Evolutionary conservation across 2,888 invertebrate genomes (phyloP).

Genomic region (Acanthosepion lycidas): DNA sequence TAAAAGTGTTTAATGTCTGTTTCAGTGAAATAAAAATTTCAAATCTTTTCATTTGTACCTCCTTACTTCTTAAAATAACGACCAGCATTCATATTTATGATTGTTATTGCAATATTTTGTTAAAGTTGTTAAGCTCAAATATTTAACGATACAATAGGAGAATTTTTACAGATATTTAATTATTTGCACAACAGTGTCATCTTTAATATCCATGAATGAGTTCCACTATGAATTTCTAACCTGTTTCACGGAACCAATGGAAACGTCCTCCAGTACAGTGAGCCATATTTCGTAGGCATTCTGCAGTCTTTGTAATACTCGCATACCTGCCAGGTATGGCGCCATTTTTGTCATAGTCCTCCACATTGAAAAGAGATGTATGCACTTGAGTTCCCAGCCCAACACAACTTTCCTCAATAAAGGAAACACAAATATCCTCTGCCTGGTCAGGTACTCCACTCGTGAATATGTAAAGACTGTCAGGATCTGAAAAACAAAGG

Average conservation of each 20-base stretch:
- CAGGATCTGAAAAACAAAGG: conserved; percentile 62
- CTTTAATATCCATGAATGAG: background rate
- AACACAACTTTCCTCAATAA: conserved; percentile 70
- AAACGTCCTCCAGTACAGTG: conserved; percentile 74
- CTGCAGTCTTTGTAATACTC: conserved; percentile 74
- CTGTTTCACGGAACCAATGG: conserved; percentile 75
- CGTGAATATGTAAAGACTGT: conserved; percentile 75
- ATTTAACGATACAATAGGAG: no score
- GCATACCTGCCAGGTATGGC: conserved; percentile 75
- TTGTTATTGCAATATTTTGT: no score
- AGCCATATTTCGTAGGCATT: conserved; percentile 72
- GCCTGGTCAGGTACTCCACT: conserved; percentile 75
- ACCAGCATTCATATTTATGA: no score
- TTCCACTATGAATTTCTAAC: conserved; percentile 55
- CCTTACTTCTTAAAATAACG: no score
- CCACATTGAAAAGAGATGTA: conserved; percentile 74
- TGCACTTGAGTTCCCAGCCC: conserved; percentile 69
- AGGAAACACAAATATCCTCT: conserved; percentile 66
- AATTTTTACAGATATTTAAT: no score
- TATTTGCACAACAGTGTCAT: no score
- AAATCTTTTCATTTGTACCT: no score
- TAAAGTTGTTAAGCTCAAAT: no score
- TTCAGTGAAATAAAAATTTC: no score
- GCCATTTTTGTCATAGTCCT: conserved; percentile 73
- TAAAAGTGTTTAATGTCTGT: no score